Evolutionary conservation across 2,888 invertebrate species (phyloP), one percentile per base, ranked within the genome.

Genomic region (Mesorhabditis sp.): DNA sequence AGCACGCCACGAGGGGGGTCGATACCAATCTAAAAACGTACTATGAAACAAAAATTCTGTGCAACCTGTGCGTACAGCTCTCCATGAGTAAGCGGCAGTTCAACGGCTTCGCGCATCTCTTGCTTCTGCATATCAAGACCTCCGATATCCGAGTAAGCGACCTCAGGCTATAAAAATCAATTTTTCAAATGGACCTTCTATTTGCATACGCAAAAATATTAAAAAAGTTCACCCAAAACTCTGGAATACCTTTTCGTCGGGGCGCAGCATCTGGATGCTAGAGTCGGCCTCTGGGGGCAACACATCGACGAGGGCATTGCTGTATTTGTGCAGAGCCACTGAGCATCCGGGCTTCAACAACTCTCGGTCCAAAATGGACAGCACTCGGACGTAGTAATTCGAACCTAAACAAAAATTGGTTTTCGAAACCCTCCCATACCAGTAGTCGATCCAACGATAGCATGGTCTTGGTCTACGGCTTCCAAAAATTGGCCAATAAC

Each of bases 111-210:
- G n/a, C 84, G 73, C 5, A 98, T 97, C 87, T 99, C 98, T 86
- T 99, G 98, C 85, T 98, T 98, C 87, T 99, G 98, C 90, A 97
- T 95, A 87, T 99, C 98, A 93, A 98, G 93, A 50, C 98, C 98
- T 87, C 98, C 98, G 85, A 98, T 98, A 86, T 98, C 98, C 4
- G 93, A 91, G 87, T 98, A 99, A 74, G 92, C 91, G 5, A 98
- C 94, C 87, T 98, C 96, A 0, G 98, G 98, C 86, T 70, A 15
- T 43, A 65, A n/a, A 58, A 42, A 65, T 15, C 43, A 28, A 28
- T 28, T 66, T 13, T 66, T 45, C 66, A 15, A 6, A 63, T 50
- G 58, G n/a, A 50, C 7, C 10, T 50, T 50, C n/a, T n/a, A 13
- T 50, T 50, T 13, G 10, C 10, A 50, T 2, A 50, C 7, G n/a